Percentiles rank a stretch among this genome's conserved stretches.
phyloP scores from a whole-genome alignment of 1,140 invertebrate genomes.

The Neotoxoptera formosana region DNA sequence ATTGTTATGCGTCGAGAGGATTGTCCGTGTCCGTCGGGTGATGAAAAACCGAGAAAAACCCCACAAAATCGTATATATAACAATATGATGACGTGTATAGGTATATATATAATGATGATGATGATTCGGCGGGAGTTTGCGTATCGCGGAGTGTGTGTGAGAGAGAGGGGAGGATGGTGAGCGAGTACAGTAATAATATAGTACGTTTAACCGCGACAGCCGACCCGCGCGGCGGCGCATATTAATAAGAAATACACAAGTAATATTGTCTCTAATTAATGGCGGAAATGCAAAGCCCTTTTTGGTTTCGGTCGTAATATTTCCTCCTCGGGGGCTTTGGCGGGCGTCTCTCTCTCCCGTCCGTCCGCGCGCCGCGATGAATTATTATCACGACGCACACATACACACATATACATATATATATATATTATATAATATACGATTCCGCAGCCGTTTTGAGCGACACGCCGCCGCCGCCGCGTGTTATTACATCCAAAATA shows the following conservation, averaged over 20 bases:
- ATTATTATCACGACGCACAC: slow-evolving; percentile 17
- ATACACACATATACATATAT: background rate
- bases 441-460: slow-evolving; percentile 4
- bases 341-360: background rate
- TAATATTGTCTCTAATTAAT: slow-evolving; percentile 58
- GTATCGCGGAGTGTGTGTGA: background rate
- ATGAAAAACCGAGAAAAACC: background rate
- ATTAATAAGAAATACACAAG: slow-evolving; percentile 57
- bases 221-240: background rate
- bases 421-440: background rate
- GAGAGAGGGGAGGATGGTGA: background rate
- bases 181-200: background rate
- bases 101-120: background rate
- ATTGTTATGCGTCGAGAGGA: background rate
- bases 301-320: slow-evolving; percentile 54
- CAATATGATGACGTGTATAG: background rate
- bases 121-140: background rate
- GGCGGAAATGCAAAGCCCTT: slow-evolving; percentile 53
- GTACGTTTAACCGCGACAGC: background rate
- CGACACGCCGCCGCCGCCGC: slow-evolving; percentile 33
- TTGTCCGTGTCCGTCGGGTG: too few species aligned
- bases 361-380: background rate
- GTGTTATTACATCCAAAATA: slow-evolving; percentile 54
- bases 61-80: too few species aligned
- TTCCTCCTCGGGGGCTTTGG: slow-evolving; percentile 42